These are phyloP conservation scores for Sialis fuliginosa DNA, from an alignment of 2,888 invertebrate species.

Conservation along the genomic window DNA sequence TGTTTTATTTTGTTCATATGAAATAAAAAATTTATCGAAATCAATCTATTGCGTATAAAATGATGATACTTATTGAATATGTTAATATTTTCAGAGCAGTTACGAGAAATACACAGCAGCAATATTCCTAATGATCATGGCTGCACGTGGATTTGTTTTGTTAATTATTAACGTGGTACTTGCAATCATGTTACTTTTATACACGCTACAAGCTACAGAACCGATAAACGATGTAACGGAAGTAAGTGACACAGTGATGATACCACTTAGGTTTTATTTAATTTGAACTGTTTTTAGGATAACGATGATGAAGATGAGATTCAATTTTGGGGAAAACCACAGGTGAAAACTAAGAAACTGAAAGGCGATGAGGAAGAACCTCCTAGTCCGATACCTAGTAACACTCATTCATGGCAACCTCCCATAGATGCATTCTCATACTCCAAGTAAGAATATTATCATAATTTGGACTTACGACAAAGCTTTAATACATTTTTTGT, in stretches of 20 bases:
- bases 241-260: neutral
- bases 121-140: slow-evolving; percentile 20
- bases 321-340: too few species aligned
- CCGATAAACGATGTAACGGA: neutral
- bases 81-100: too few species aligned
- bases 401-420: slow-evolving; percentile 2
- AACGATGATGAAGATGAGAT: neutral
- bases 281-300: neutral
- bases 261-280: too few species aligned
- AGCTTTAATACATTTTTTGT: neutral
- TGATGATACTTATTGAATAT: too few species aligned
- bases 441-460: slow-evolving; percentile 2
- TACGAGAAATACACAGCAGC: slow-evolving; percentile 14
- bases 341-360: neutral
- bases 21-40: too few species aligned
- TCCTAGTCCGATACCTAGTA: neutral
- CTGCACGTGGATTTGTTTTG: slow-evolving; percentile 26
- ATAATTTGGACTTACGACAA: neutral
- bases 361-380: neutral
- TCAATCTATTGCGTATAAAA: too few species aligned
- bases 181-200: slow-evolving; percentile 7
- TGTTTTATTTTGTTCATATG: too few species aligned
- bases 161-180: slow-evolving; percentile 24
- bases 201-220: neutral
- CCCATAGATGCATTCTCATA: slow-evolving; percentile 5